Evolutionary conservation across 2,888 invertebrate genomes (phyloP), one percentile per base, ranked within the genome.

Genomic region (Tinea semifulvella): DNA sequence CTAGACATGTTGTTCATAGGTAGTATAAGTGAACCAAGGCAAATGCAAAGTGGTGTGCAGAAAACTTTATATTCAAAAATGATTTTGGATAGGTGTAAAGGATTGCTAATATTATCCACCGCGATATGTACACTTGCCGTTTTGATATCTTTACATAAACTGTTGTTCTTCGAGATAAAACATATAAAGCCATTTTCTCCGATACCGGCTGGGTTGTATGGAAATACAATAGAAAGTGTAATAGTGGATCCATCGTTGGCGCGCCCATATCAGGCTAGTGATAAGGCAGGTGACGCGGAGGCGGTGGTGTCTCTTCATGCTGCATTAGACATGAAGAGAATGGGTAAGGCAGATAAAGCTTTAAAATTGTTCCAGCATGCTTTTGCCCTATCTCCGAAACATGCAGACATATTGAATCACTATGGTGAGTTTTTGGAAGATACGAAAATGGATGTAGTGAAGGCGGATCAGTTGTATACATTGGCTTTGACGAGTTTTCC

Each of bases 401-500:
- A 98, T 74, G 92, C 96, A 0, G 96, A 98, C 58, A 89, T 98
- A 40, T 79, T 98, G 6, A 92, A 93, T 51, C 90, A 92, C 58
- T 98, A 93, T 63, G 98, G 98, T 8, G 95, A 96, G 68, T 96
- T 95, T 64, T 68, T 97, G 46, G 97, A 98, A 69, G 87, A 91
- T 51, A 89, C 89, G 13, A 86, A 91, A 51, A 86, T 91, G 22
- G 93, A 98, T 68, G 81, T 97, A 11, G 85, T 97, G 2, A 85
- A 85, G 60, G 98, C 98, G 1, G 96, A 98, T 74, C 92, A 93
- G 61, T 84, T 93, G 57, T 98, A 97, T 63, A 88, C 88, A 50
- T 87, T 91, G 66, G 94, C 98, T 1, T 74, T 98, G 47, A 85
- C 88, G 8, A 86, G 90, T 54, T 90, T 89, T 61, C 98, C 98